Percentiles rank a stretch among this genome's conserved stretches.
Conservation (phyloP, 30 jellyfish, hydroid and myxozoan species). For the Rhopilema esculentum region DNA sequence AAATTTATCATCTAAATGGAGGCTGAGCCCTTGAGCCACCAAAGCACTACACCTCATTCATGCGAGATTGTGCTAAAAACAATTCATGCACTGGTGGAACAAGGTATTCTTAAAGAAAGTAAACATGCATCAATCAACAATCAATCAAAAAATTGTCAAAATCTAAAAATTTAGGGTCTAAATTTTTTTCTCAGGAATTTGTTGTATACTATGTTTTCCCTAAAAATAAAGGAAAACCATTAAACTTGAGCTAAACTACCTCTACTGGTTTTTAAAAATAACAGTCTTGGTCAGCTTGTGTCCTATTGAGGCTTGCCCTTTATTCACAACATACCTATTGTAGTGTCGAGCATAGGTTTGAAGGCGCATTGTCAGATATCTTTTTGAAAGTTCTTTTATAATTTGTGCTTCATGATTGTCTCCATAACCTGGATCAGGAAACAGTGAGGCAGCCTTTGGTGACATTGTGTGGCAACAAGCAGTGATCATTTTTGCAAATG, state of each 20-base stretch:
- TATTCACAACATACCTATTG: conserved; percentile 44
- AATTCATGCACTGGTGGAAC: background rate
- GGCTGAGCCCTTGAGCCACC: background rate
- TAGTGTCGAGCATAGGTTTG: conserved; percentile 6
- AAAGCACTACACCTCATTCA: background rate
- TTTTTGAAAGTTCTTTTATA: conserved; percentile 17
- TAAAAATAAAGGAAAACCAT: background rate
- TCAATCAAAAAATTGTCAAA: background rate
- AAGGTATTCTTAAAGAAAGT: background rate
- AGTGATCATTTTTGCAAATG: conserved; percentile 26
- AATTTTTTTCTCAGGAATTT: background rate
- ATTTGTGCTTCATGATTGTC: conserved; percentile 18
- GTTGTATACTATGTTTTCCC: background rate
- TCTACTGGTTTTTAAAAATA: conserved; percentile 44
- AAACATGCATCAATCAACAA: background rate
- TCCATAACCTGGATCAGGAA: conserved; percentile 10
- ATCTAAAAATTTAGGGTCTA: background rate
- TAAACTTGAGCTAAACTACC: background rate
- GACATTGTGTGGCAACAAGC: conserved; percentile 6
- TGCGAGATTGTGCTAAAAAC: background rate
- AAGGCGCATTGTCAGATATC: conserved; percentile 11
- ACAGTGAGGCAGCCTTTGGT: conserved; percentile 11
- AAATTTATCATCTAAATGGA: background rate
- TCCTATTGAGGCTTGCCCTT: conserved; percentile 41
- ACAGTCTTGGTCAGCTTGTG: conserved; percentile 65